These are phyloP conservation scores for Motacilla alba DNA, from an alignment of 2,113 vertebrate genomes.

Conservation along the genomic window DNA sequence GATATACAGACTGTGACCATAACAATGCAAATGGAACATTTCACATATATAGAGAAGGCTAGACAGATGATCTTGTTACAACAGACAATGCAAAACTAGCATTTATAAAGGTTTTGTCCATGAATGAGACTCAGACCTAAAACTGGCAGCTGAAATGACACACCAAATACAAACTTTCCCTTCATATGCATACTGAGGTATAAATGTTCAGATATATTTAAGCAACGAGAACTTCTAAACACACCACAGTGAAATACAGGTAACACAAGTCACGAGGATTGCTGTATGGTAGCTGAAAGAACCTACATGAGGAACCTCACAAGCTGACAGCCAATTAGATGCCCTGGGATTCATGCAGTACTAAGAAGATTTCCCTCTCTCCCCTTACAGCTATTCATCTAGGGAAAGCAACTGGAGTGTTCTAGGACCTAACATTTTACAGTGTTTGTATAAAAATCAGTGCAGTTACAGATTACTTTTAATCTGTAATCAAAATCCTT, in stretches of 20 bases:
- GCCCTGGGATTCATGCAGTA: background rate
- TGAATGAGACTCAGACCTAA: background rate
- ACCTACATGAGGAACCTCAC: background rate
- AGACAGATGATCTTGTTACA: background rate
- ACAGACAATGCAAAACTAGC: background rate
- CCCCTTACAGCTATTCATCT: background rate
- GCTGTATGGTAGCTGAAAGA: background rate
- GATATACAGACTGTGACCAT: background rate
- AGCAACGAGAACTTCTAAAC: background rate
- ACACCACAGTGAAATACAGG: background rate
- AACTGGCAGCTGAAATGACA: background rate
- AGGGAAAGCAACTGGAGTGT: background rate
- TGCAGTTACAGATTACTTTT: background rate
- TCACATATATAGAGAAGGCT: background rate
- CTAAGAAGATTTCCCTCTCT: background rate
- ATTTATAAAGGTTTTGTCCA: background rate
- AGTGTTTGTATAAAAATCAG: background rate
- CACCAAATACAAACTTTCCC: background rate
- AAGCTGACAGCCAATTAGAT: background rate
- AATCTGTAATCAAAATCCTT: background rate
- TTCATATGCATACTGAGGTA: fast-evolving
- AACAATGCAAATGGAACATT: background rate
- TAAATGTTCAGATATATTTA: background rate
- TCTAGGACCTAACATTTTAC: background rate
- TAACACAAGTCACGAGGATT: background rate